These are phyloP conservation scores for Decapterus maruadsi DNA, from an alignment of 2,797 vertebrate species.

Conservation along the genomic window DNA sequence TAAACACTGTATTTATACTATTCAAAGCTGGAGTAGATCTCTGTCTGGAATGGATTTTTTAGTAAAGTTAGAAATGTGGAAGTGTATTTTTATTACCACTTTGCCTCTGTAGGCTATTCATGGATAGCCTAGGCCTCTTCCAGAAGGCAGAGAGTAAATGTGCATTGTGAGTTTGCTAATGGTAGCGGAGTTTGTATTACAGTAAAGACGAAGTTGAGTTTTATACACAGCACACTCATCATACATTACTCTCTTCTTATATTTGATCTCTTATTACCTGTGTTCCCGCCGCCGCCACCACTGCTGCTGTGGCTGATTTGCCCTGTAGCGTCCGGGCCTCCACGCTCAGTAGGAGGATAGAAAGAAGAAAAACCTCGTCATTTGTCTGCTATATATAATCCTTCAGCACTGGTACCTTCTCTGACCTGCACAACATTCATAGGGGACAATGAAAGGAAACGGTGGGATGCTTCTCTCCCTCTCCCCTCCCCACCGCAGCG, in stretches of 20 bases:
- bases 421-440: conserved; percentile 70
- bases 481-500: conserved; percentile 54
- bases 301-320: conserved; percentile 52
- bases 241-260: conserved; percentile 27
- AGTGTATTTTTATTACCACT: too few species aligned
- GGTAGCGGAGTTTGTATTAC: conserved; percentile 9
- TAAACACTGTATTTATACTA: too few species aligned
- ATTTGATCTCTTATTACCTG: conserved; percentile 54
- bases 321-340: conserved; percentile 54
- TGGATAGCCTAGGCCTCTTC: too few species aligned
- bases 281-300: conserved; percentile 23
- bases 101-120: neutral
- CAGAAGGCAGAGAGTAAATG: neutral
- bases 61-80: too few species aligned
- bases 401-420: conserved; percentile 53
- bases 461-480: conserved; percentile 69
- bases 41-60: too few species aligned
- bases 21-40: too few species aligned
- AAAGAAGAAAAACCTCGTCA: conserved; percentile 56
- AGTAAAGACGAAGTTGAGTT: conserved; percentile 44
- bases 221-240: conserved; percentile 48
- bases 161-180: neutral
- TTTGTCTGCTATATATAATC: conserved; percentile 76
- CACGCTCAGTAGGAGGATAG: conserved; percentile 66
- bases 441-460: conserved; percentile 76